Evolutionary conservation across 1,140 invertebrate genomes (phyloP).

Genomic region (Leptinotarsa undecemlineata): DNA sequence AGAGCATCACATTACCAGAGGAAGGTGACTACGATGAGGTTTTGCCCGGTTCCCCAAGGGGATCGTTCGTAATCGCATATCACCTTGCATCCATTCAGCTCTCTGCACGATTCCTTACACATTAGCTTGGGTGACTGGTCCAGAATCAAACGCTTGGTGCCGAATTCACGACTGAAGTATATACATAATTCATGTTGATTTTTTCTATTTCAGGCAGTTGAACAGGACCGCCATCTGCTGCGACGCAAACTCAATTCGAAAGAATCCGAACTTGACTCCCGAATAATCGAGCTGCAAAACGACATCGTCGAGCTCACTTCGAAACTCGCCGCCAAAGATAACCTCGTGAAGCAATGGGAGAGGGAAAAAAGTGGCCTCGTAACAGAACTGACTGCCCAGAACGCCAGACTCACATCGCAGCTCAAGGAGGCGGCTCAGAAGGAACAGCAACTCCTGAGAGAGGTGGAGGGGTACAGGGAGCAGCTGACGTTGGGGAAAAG

Average conservation of each 20-base stretch:
- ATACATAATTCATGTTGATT: not conserved
- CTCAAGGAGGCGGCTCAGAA: slow-evolving; percentile 68
- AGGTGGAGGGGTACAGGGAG: slow-evolving; percentile 81
- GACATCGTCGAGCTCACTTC: slow-evolving; percentile 78
- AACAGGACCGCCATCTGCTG: slow-evolving; percentile 90
- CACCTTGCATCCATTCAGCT: too few relatives aligned
- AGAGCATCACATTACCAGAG: too few relatives aligned
- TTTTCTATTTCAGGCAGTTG: slow-evolving; percentile 73
- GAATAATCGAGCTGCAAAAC: slow-evolving; percentile 81
- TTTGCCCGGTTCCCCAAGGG: too few relatives aligned
- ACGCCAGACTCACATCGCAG: slow-evolving; percentile 83
- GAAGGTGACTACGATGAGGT: too few relatives aligned
- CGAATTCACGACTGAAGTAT: too few relatives aligned
- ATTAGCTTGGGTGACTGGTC: too few relatives aligned
- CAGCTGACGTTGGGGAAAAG: slow-evolving; percentile 78
- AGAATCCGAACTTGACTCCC: slow-evolving; percentile 87
- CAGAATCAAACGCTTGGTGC: too few relatives aligned
- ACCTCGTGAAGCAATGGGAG: slow-evolving; percentile 71
- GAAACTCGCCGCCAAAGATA: slow-evolving; percentile 68
- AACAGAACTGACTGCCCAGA: slow-evolving; percentile 86
- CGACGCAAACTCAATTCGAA: slow-evolving; percentile 80
- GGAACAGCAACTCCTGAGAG: slow-evolving; percentile 78
- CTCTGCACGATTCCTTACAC: too few relatives aligned
- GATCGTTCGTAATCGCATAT: too few relatives aligned
- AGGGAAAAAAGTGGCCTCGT: slow-evolving; percentile 69